Conservation (phyloP, 2,888 invertebrate species). For the Oegoconia quadripuncta region DNA sequence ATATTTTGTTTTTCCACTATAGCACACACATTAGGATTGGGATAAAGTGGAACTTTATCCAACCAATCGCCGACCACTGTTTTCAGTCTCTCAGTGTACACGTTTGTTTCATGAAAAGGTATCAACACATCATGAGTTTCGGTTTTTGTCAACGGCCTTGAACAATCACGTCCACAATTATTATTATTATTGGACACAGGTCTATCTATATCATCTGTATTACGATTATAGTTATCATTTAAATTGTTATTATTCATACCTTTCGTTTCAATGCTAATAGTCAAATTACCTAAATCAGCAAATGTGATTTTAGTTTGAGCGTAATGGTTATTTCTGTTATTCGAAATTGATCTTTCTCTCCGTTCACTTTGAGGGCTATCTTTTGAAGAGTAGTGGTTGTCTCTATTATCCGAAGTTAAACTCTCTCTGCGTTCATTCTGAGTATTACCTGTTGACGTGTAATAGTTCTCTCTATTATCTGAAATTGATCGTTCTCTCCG, state of each 20-base stretch:
- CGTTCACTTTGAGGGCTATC: neutral
- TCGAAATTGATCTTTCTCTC: neutral
- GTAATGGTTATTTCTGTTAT: neutral
- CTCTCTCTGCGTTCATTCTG: too few species aligned
- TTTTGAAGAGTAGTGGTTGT: too few species aligned
- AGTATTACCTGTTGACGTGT: too few species aligned
- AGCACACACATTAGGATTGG: constrained; percentile 16
- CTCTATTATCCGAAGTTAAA: too few species aligned
- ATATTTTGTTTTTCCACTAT: constrained; percentile 31
- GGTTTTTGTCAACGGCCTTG: neutral
- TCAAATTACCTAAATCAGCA: neutral
- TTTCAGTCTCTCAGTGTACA: constrained; percentile 29
- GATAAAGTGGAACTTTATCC: constrained; percentile 35
- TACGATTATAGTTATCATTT: neutral
- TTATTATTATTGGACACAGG: too few species aligned
- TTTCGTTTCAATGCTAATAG: constrained; percentile 7
- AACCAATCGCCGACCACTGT: constrained; percentile 35
- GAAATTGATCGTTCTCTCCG: too few species aligned
- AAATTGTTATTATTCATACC: constrained; percentile 13
- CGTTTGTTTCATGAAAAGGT: neutral
- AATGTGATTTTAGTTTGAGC: constrained; percentile 5
- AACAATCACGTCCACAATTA: too few species aligned
- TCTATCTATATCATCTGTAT: too few species aligned
- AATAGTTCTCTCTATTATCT: too few species aligned
- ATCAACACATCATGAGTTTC: neutral